Evolutionary conservation across 2,797 vertebrate species (phyloP).

Genomic region (Acrossocheilus wenchowensis): DNA sequence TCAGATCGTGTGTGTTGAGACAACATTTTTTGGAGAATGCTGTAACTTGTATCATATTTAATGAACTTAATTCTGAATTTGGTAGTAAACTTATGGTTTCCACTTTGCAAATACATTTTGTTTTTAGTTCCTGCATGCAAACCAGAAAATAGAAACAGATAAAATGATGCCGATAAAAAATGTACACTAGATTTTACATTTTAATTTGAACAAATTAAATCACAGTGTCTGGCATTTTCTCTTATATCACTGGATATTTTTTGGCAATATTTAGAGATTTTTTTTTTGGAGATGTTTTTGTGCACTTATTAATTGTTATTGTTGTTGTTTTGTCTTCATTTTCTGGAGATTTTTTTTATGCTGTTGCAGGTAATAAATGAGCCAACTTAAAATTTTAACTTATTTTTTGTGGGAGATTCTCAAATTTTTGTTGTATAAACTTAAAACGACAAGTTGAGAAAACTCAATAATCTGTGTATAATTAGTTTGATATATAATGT

Average conservation of each 20-base stretch:
- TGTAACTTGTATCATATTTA: not conserved
- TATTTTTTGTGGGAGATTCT: no score
- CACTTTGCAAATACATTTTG: not conserved
- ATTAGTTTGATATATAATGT: not conserved
- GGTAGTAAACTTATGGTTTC: not conserved
- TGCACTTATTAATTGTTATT: no score
- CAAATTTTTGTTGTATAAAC: no score
- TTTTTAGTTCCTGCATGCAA: conserved; percentile 22
- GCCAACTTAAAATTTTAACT: no score
- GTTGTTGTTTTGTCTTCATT: no score
- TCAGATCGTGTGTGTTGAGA: not conserved
- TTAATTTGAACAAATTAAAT: not conserved
- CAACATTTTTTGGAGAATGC: not conserved
- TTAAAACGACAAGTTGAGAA: no score
- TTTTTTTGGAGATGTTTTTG: no score
- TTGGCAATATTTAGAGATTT: no score
- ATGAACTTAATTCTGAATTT: not conserved
- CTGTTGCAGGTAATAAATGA: no score
- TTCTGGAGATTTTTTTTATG: no score
- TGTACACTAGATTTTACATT: not conserved
- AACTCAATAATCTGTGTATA: no score
- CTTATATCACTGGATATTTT: no score
- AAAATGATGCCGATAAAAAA: not conserved
- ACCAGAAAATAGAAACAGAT: not conserved
- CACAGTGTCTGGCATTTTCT: not conserved